Percentiles rank a stretch among this genome's conserved stretches.
Conservation (phyloP, 2,797 vertebrate genomes). For the Propithecus deckenii region DNA sequence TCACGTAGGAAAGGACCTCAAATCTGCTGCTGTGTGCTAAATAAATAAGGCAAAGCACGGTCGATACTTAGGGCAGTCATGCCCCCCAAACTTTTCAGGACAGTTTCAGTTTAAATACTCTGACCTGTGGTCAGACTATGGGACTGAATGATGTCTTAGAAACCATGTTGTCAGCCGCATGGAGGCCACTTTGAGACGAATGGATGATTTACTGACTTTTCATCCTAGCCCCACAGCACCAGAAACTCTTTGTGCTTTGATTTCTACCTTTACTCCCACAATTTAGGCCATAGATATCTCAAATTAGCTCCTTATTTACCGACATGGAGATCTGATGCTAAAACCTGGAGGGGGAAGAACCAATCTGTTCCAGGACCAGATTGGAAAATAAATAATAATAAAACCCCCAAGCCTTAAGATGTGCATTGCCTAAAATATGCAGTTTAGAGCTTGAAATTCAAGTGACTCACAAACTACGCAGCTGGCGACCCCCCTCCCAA, state of each 20-base stretch:
- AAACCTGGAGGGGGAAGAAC: conserved; percentile 38
- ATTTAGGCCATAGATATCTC: conserved; percentile 50
- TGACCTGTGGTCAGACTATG: background rate
- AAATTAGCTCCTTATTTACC: conserved; percentile 65
- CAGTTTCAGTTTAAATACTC: background rate
- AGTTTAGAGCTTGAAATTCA: conserved; percentile 64
- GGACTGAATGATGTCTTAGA: background rate
- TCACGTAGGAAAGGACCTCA: background rate
- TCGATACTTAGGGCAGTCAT: background rate
- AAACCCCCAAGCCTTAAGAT: conserved; percentile 7
- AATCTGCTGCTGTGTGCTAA: accelerated
- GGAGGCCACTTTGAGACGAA: background rate
- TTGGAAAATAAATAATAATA: conserved; percentile 30
- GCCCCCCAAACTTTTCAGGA: background rate
- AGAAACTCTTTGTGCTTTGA: background rate
- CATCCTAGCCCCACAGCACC: background rate
- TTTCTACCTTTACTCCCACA: conserved; percentile 53
- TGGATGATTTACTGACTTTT: too few relatives aligned
- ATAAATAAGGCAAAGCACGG: background rate
- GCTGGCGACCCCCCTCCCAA: conserved; percentile 71
- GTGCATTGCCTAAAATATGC: conserved; percentile 69
- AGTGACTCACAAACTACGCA: conserved; percentile 79
- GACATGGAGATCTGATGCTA: conserved; percentile 63
- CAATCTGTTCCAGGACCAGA: conserved; percentile 36
- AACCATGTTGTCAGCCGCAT: too few relatives aligned